Evolutionary conservation across 1,140 invertebrate species (phyloP), one percentile per base, ranked within the genome.

Genomic region (Mylabris phalerata): DNA sequence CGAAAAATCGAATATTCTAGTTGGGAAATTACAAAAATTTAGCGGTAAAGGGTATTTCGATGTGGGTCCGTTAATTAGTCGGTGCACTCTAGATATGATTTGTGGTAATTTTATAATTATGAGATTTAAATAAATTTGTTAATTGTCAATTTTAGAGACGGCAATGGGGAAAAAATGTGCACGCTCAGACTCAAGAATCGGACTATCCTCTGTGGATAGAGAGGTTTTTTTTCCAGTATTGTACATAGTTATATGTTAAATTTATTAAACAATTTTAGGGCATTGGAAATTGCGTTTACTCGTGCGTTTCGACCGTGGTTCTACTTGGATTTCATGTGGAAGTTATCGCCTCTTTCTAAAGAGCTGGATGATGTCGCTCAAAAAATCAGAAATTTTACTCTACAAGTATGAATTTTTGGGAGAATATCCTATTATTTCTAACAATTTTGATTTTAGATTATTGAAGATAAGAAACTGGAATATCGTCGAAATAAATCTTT

Each of bases 121-220:
- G 13, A 4, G n/a, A n/a, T 47, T 7, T 4, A 7, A 25, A 47
- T 24, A 13, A 13, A 13, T 13, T 24, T 54, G 11, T n/a, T 2
- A 42, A 41, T 27, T 51, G 3, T 41, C 44, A 45, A 0, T 51
- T 60, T 41, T 24, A 60, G 61, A 63, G 51, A 54, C 59, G 9
- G 56, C 50, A 2, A 61, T 64, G 62, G 62, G 62, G 4, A 50
- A 55, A 10, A 57, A 50, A 40, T n/a, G 55, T 61, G 3, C 46
- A 58, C 4, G 55, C 55, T 7, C 56, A 58, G 48, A 57, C 48
- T 27, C 19, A 13, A 13, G 13, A 13, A 13, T 13, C 13, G 13
- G 13, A 13, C 13, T 13, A 13, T 13, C 1, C 13, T 13, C 13
- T 0, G 13, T 13, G 13, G 13, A 13, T 13, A 13, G 13, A 13